Conservation (phyloP, 2,888 invertebrate genomes). For the Carpatolechia fugitivella region DNA sequence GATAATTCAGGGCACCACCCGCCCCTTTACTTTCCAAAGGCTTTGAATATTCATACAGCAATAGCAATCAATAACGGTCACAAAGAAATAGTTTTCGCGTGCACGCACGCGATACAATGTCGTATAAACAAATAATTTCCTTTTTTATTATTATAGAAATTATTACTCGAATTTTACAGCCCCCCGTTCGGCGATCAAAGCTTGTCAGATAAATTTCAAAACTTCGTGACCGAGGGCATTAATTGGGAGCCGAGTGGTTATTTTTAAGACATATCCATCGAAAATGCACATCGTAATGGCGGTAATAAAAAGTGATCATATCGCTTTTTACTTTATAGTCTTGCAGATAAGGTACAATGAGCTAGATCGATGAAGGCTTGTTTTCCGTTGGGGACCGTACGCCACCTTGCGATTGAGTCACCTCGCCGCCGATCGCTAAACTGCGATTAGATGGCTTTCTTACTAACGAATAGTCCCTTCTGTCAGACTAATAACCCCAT, state of each 20-base stretch:
- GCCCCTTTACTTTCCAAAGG: conserved; percentile 70
- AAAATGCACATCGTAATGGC: conserved; percentile 73
- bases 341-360: conserved; percentile 19
- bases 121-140: conserved; percentile 77
- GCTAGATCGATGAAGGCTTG: neutral
- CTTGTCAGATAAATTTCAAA: conserved; percentile 58
- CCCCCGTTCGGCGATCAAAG: conserved; percentile 48
- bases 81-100: conserved; percentile 77
- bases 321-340: conserved; percentile 21
- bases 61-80: conserved; percentile 76
- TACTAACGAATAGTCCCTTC: neutral
- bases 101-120: conserved; percentile 75
- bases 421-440: neutral
- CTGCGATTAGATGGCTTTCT: neutral
- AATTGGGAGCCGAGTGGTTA: conserved; percentile 59
- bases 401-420: conserved; percentile 4
- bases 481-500: neutral
- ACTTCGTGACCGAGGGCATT: conserved; percentile 72
- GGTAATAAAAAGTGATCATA: conserved; percentile 47
- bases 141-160: conserved; percentile 66
- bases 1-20: conserved; percentile 75
- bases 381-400: neutral
- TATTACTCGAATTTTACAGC: conserved; percentile 53
- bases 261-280: conserved; percentile 58
- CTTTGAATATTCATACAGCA: conserved; percentile 77